Conservation (phyloP, 2,888 invertebrate genomes). For the Melanotus villosus region DNA sequence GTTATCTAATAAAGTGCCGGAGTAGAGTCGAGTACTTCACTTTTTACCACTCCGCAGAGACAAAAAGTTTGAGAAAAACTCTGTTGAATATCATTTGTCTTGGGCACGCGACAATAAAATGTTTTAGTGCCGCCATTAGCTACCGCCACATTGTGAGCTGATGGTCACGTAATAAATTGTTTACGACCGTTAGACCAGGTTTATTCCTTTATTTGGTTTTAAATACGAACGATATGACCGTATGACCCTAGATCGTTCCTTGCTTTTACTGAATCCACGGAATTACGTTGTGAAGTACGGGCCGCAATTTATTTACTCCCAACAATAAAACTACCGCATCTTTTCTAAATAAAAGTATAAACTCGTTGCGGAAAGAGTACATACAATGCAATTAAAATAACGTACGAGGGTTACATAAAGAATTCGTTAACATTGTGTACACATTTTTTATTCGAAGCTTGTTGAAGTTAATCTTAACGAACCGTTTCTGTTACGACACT, state of each 20-base stretch:
- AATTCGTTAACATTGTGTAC: too few species aligned
- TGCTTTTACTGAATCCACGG: constrained; percentile 7
- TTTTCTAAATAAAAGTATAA: too few species aligned
- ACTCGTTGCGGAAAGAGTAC: too few species aligned
- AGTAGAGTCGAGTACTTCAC: constrained; percentile 54
- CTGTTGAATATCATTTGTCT: constrained; percentile 58
- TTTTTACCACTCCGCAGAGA: constrained; percentile 58
- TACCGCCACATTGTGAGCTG: constrained; percentile 51
- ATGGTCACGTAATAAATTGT: constrained; percentile 55
- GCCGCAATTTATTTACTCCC: neutral
- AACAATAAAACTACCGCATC: too few species aligned
- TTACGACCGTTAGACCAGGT: constrained; percentile 40
- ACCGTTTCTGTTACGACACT: too few species aligned
- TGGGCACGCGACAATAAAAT: constrained; percentile 59
- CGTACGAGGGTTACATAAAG: too few species aligned
- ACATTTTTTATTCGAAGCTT: too few species aligned
- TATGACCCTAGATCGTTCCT: constrained; percentile 13
- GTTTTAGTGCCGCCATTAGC: constrained; percentile 58
- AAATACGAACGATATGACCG: constrained; percentile 13
- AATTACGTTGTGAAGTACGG: too few species aligned
- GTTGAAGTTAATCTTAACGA: too few species aligned
- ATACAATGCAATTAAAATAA: too few species aligned
- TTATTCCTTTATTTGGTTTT: constrained; percentile 23
- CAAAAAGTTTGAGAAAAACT: constrained; percentile 57
- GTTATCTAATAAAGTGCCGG: constrained; percentile 56